phyloP scores from a whole-genome alignment of 1,140 invertebrate genomes.

The Anoplolepis gracilipes region DNA sequence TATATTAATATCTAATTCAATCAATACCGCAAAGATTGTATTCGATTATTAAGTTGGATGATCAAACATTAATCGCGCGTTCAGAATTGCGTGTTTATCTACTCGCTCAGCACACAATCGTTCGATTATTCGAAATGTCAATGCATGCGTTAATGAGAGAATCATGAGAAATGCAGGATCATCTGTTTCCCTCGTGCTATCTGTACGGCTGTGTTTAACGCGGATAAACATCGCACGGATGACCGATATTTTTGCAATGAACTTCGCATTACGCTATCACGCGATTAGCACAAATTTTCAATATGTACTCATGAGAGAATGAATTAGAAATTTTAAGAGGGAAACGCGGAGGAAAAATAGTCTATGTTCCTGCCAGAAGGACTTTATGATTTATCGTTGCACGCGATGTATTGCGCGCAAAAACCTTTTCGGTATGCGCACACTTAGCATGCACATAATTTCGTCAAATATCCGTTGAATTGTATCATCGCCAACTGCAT shows the following conservation, averaged over 20 bases:
- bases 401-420: slow-evolving; percentile 9
- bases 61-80: not conserved
- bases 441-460: slow-evolving; percentile 56
- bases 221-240: not conserved
- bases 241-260: not conserved
- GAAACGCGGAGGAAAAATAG: not conserved
- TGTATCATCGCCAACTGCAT: slow-evolving; percentile 47
- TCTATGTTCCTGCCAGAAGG: slow-evolving; percentile 2
- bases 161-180: slow-evolving; percentile 35
- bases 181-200: not conserved
- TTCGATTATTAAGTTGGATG: not conserved
- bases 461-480: slow-evolving; percentile 58
- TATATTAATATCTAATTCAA: slow-evolving; percentile 10
- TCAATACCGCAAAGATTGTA: slow-evolving; percentile 4
- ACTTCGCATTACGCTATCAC: not conserved
- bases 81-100: slow-evolving; percentile 31
- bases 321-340: slow-evolving; percentile 5
- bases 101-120: not conserved
- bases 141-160: slow-evolving; percentile 8
- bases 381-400: slow-evolving; percentile 49
- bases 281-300: slow-evolving; percentile 9
- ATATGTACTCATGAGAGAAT: not conserved
- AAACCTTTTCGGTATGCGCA: slow-evolving; percentile 33
- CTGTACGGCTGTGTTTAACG: not conserved
- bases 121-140: slow-evolving; percentile 11